Base-by-base conservation (phyloP, 2,888 invertebrate species). In the Oscheius sp. region DNA sequence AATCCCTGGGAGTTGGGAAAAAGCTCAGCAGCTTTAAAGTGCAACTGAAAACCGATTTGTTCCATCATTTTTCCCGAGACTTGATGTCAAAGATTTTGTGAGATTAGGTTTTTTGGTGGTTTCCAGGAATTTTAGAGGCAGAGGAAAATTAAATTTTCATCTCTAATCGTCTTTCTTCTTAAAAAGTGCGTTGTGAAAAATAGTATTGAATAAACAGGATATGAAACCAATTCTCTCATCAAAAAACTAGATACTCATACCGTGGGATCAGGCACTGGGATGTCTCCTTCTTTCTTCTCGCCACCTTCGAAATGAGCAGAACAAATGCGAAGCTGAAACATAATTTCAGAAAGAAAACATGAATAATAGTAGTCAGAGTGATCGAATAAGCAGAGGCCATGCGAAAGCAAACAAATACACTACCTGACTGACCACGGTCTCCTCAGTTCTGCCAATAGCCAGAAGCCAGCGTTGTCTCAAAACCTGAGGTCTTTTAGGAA, bases 351-450 rank as follows among this genome's bases (percentile, higher is more conserved):
- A 5, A 3, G 4, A 42, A 42, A 42, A 60, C 13, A 59, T 11
- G 10, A 33, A 42, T 65, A 13, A 10, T 10, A 65, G 47, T 35
- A 35, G 35, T 13, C 32, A 60, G 3, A 37, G n/a, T 33, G 4
- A 3, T 7, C 13, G 9, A 5, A 21, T 37, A 37, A 37, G 60
- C 35, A 60, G n/a, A 13, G 37, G 37, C 37, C 48, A 29, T 37
- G 47, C 53, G 42, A 53, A 71, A 50, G 58, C 71, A 60, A 58
- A 33, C 7, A 13, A 71, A 21, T n/a, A 13, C 21, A 33, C 11
- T 81, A 90, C 90, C 90, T 90, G 90, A 75, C 89, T 90, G 74
- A 90, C 90, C 58, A 90, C 90, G 2, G 90, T 90, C 76, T 90
- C 89, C 76, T 90, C 90, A 10, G 90, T 90, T 65, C 90, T 84